Base-by-base conservation (phyloP, 2,888 invertebrate genomes). In the Drosophila mimetica region DNA sequence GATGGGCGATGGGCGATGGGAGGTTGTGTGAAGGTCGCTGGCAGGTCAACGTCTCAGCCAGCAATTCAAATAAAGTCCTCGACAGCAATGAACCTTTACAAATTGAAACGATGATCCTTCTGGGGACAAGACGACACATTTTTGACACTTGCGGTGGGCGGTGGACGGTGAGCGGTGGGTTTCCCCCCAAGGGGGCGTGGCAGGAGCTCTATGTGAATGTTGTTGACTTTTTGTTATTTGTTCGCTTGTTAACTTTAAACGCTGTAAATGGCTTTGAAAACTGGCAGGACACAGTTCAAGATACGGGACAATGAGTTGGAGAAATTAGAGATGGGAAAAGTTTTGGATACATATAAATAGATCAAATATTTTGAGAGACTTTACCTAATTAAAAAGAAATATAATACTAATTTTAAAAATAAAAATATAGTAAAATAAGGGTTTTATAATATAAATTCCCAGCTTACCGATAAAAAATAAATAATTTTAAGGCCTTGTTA, bases 261-360 rank as follows among this genome's bases (percentile, higher is more conserved):
- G 87, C 74, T 85, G 88, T 87, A 89, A 89, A 90, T 89, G 89
- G 87, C 83, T 89, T 86, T 79, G 88, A 89, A 89, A 90, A 89
- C 84, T 79, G 80, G 48, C 75, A 47, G 66, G 52, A 42, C 48
- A 51, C 30, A 72, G 47, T 41, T 14, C 30, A 18, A 34, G 47
- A 59, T 47, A 50, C 30, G 28, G 46, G 51, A 37, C 47, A 47
- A 48, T 48, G 47, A 60, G 50, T 36, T 37, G 57, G 11, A 20
- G 7, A 14, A 30, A 5, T 16, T 28, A 52, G 37, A 14, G 64
- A 53, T 39, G 39, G 2, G 1, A 1, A 13, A 39, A 5, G 18
- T 18, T 18, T 1, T 1, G 16, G 14, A 16, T 1, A 37, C 8
- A 37, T 37, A 25, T 7, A 25, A 25, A 25, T 1, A 25, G 0